phyloP scores from a whole-genome alignment of 2,113 vertebrate genomes.

The Enhydra lutris region DNA sequence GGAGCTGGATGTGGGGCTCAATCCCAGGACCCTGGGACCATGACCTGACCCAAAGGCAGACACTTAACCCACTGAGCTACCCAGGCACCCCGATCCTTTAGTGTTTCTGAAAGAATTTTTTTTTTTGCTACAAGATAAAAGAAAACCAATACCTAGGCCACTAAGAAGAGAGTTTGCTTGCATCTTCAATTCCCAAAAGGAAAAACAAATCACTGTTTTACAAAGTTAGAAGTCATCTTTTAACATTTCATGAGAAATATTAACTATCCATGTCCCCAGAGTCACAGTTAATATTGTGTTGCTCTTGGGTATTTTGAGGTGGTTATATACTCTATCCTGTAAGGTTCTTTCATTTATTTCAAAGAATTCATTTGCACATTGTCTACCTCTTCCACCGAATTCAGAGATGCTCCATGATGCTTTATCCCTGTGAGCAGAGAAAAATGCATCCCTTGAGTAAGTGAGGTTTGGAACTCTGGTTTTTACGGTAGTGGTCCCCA shows the following conservation, averaged over 20 bases:
- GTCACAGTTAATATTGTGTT: neutral
- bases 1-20: neutral
- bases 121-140: neutral
- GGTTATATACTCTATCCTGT: neutral
- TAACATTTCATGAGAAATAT: neutral
- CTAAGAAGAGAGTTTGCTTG: neutral
- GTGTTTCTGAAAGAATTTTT: neutral
- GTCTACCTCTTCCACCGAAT: neutral
- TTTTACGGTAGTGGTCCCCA: neutral
- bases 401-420: neutral
- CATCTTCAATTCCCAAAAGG: neutral
- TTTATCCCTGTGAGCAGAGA: neutral
- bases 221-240: neutral
- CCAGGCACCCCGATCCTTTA: neutral
- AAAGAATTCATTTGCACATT: slow-evolving; percentile 33
- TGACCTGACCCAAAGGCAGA: neutral
- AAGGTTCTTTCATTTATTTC: slow-evolving; percentile 17
- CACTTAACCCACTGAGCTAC: neutral
- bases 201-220: slow-evolving; percentile 13
- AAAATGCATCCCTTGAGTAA: neutral
- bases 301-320: neutral
- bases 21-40: neutral
- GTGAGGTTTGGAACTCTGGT: neutral
- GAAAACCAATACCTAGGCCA: neutral
- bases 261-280: neutral